phyloP scores from a whole-genome alignment of 2,888 invertebrate species.

The Schrankia costaestrigalis region DNA sequence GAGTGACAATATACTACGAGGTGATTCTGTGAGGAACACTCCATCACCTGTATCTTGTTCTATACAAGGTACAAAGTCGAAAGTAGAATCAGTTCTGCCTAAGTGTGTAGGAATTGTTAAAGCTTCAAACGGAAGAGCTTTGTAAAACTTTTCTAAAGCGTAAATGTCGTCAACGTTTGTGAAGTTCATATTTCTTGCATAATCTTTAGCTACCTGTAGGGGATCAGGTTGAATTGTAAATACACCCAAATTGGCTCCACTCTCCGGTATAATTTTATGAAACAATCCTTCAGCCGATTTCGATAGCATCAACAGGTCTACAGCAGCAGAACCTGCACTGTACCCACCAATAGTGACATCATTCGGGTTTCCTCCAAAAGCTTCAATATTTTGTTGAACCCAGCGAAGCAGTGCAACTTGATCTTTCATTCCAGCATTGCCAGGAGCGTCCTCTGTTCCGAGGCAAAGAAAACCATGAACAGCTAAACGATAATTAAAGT shows the following conservation, averaged over 20 bases:
- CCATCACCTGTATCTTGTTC: slow-evolving; percentile 28
- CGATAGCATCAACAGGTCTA: slow-evolving; percentile 37
- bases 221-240: slow-evolving; percentile 44
- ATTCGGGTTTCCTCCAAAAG: slow-evolving; percentile 48
- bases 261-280: slow-evolving; percentile 44
- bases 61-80: slow-evolving; percentile 30
- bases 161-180: slow-evolving; percentile 32
- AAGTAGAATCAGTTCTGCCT: slow-evolving; percentile 26
- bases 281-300: slow-evolving; percentile 39
- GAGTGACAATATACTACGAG: slow-evolving; percentile 42
- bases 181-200: slow-evolving; percentile 35
- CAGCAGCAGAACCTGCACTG: slow-evolving; percentile 46
- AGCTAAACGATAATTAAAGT: slow-evolving; percentile 39
- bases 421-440: slow-evolving; percentile 41
- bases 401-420: slow-evolving; percentile 30
- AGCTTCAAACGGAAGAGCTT: slow-evolving; percentile 1
- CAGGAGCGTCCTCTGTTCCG: slow-evolving; percentile 36
- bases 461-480: slow-evolving; percentile 37
- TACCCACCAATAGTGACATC: slow-evolving; percentile 47
- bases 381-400: slow-evolving; percentile 44
- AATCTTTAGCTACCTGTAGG: slow-evolving; percentile 36
- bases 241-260: slow-evolving; percentile 33
- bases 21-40: slow-evolving; percentile 40
- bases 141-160: slow-evolving; percentile 31
- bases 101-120: slow-evolving; percentile 1